Conservation (phyloP, 2,888 invertebrate species). For the Conops quadrifasciatus region DNA sequence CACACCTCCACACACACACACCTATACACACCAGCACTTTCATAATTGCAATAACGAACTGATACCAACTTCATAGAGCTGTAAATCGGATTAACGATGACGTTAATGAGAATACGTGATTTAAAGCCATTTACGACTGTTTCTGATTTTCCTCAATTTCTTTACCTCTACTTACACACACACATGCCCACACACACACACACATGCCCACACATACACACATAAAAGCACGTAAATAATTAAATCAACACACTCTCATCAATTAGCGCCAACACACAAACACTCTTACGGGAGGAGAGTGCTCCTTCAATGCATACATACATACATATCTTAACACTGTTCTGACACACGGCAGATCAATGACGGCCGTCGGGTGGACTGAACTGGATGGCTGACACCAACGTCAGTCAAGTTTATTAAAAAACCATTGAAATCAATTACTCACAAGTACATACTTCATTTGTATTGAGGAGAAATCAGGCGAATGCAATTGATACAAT, state of each 20-base stretch:
- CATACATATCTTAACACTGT: constrained; percentile 1
- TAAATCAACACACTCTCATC: no score
- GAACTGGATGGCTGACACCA: constrained; percentile 6
- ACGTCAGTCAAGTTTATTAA: constrained; percentile 23
- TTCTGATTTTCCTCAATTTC: constrained; percentile 24
- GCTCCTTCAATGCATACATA: neutral
- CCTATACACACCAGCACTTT: no score
- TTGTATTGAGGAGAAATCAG: neutral
- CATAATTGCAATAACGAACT: neutral
- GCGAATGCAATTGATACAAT: constrained; percentile 28
- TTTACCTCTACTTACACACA: neutral
- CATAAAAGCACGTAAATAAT: neutral
- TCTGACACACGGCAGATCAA: neutral
- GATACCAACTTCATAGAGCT: constrained; percentile 10
- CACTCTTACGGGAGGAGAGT: no score
- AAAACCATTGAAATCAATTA: constrained; percentile 31
- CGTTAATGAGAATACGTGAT: constrained; percentile 24
- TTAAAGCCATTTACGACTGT: constrained; percentile 19
- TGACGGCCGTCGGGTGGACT: neutral
- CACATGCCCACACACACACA: neutral
- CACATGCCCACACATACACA: neutral
- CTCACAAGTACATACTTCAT: constrained; percentile 8
- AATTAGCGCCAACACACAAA: no score
- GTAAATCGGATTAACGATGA: constrained; percentile 29
- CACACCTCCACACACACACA: no score